Conservation (phyloP, 2,797 vertebrate genomes). For the Hipposideros larvatus region DNA sequence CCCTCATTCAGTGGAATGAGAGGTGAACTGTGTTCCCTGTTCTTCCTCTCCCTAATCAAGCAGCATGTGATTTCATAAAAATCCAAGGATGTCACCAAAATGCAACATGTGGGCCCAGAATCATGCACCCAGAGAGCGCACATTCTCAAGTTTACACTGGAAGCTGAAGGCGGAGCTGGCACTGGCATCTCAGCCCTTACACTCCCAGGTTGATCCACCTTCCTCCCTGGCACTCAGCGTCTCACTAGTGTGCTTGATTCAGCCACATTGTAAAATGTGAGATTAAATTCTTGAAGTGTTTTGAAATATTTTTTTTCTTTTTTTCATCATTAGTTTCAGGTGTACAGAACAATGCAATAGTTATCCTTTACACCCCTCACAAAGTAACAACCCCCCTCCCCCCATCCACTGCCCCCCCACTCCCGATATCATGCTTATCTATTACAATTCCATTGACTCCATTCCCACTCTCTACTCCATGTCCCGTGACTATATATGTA, state of each 20-base stretch:
- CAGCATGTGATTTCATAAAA: background rate
- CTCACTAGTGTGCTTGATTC: background rate
- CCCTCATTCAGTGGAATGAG: background rate
- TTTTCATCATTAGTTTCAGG: no score
- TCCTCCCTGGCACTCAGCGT: background rate
- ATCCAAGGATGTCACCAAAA: background rate
- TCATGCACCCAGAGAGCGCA: background rate
- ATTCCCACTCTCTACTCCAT: no score
- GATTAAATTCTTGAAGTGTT: constrained; percentile 13
- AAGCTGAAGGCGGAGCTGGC: background rate
- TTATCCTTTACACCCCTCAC: no score
- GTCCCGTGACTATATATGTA: no score
- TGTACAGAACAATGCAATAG: no score
- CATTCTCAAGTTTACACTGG: background rate
- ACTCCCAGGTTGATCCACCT: background rate
- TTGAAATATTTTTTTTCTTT: background rate
- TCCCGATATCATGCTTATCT: no score
- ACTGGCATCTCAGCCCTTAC: background rate
- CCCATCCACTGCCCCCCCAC: no score
- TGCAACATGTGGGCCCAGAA: background rate
- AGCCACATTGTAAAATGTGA: constrained; percentile 41
- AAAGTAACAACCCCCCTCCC: no score
- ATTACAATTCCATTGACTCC: no score
- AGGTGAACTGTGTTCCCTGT: background rate
- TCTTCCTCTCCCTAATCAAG: background rate